phyloP scores from a whole-genome alignment of 2,113 vertebrate species.

The Excalfactoria chinensis region DNA sequence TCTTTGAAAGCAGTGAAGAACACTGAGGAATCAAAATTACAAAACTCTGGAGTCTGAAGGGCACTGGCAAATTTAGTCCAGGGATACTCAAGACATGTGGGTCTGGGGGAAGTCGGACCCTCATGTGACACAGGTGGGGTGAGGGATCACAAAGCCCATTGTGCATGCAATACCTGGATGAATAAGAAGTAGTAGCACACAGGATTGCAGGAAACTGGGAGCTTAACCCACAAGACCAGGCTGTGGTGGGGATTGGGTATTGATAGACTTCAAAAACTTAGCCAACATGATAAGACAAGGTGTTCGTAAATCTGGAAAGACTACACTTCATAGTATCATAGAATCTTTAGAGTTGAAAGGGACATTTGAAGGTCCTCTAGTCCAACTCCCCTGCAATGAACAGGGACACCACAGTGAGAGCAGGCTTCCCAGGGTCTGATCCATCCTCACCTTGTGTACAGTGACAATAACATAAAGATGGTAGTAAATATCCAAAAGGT shows the following conservation, averaged over 20 bases:
- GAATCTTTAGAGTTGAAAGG: too few relatives aligned
- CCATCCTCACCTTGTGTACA: too few relatives aligned
- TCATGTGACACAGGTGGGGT: not conserved
- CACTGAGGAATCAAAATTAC: not conserved
- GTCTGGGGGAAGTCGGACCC: not conserved
- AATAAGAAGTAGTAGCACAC: not conserved
- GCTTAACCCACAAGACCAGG: not conserved
- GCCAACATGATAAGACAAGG: rapidly evolving
- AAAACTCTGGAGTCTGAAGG: not conserved
- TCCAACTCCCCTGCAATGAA: too few relatives aligned
- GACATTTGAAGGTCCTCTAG: too few relatives aligned
- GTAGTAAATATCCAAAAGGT: too few relatives aligned
- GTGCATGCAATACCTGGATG: rapidly evolving
- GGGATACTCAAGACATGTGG: rapidly evolving
- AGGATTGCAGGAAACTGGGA: not conserved
- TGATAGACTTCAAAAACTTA: not conserved
- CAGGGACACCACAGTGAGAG: too few relatives aligned
- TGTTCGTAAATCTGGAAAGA: not conserved
- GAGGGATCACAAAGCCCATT: not conserved
- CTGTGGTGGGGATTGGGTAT: not conserved
- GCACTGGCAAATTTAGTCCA: rapidly evolving
- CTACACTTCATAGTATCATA: not conserved
- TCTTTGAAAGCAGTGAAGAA: not conserved
- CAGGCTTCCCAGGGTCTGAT: too few relatives aligned
- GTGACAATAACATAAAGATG: too few relatives aligned